Evolutionary conservation across 2,113 vertebrate species (phyloP).

Genomic region (Axis porcinus): DNA sequence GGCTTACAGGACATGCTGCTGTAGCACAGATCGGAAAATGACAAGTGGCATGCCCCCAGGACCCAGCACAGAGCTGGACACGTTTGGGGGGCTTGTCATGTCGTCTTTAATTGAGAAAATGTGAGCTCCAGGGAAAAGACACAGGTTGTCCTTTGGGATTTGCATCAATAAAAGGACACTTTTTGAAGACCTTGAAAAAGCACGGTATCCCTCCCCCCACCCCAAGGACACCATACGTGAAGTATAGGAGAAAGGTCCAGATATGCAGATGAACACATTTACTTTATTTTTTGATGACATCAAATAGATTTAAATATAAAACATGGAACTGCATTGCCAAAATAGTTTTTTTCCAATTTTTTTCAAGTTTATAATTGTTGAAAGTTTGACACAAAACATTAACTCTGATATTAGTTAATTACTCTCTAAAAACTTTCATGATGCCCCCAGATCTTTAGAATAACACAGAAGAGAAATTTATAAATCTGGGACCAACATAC

Average conservation of each 20-base stretch:
- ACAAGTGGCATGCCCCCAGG: not conserved
- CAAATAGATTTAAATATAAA: not conserved
- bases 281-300: not conserved
- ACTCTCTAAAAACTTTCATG: not conserved
- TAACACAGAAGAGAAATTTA: not conserved
- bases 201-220: not conserved
- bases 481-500: not conserved
- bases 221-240: not conserved
- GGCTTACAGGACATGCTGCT: not conserved
- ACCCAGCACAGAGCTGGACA: not conserved
- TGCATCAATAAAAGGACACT: too few species aligned
- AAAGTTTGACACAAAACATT: not conserved
- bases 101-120: not conserved
- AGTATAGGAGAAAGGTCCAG: not conserved
- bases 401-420: not conserved
- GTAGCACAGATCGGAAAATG: too few species aligned
- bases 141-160: not conserved
- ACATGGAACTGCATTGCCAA: not conserved
- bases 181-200: not conserved
- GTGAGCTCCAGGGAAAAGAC: not conserved
- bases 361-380: not conserved
- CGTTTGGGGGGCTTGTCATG: not conserved
- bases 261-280: not conserved
- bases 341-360: not conserved
- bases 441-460: not conserved